Conservation (phyloP, 2,888 invertebrate species). For the Pseudococcus viburni region DNA sequence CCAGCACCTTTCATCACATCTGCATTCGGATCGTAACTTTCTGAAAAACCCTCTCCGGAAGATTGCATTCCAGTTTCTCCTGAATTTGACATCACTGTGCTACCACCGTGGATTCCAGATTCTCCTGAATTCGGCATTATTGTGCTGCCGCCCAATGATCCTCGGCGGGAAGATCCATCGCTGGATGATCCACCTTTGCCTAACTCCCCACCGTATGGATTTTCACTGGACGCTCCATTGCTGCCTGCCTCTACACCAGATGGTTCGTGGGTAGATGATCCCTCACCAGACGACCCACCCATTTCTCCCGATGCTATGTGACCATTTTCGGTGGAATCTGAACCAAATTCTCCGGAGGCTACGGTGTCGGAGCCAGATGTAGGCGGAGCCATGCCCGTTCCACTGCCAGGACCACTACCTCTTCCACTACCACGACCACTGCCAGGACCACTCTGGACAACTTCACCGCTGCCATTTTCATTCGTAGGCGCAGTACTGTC, state of each 20-base stretch:
- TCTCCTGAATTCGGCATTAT: too few species aligned
- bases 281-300: not conserved
- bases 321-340: not conserved
- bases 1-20: not conserved
- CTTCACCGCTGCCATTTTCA: too few species aligned
- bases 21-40: too few species aligned
- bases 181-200: not conserved
- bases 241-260: not conserved
- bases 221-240: too few species aligned
- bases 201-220: not conserved
- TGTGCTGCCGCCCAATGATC: too few species aligned
- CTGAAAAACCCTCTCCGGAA: too few species aligned
- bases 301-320: not conserved
- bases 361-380: not conserved
- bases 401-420: too few species aligned
- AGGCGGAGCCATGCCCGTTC: not conserved
- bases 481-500: too few species aligned
- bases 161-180: too few species aligned
- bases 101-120: too few species aligned
- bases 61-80: too few species aligned
- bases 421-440: not conserved
- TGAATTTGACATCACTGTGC: too few species aligned
- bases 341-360: not conserved
- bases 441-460: not conserved
- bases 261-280: not conserved